A percentile compares a stretch with the other conserved stretches of the same genome.
phyloP scores from a whole-genome alignment of 2,113 vertebrate genomes.

The Takifugu flavidus region DNA sequence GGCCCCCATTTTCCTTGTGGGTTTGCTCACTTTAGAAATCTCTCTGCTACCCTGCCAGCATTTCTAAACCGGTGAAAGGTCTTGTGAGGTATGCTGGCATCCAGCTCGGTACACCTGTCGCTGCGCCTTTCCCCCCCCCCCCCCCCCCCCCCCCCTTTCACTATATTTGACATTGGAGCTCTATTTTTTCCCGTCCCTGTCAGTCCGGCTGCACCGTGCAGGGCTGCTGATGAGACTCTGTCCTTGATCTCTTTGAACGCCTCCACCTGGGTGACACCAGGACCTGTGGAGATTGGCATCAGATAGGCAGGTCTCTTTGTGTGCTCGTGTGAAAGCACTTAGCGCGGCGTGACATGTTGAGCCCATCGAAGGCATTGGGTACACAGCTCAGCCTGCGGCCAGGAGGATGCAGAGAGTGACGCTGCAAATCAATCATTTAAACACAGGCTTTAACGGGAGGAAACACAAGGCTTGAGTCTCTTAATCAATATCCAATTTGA shows the following conservation, averaged over 20 bases:
- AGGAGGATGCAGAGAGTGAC: conserved; percentile 45
- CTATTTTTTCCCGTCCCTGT: conserved; percentile 26
- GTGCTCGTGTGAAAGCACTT: conserved; percentile 58
- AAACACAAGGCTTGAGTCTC: conserved; percentile 63
- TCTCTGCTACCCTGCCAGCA: conserved; percentile 1
- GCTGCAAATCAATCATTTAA: conserved; percentile 71
- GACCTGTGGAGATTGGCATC: conserved; percentile 50
- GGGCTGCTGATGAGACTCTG: conserved; percentile 34
- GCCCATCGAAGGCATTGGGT: conserved; percentile 34
- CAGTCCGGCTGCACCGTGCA: conserved; percentile 44
- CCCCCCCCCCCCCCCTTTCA: conserved; percentile 5
- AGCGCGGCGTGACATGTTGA: conserved; percentile 50
- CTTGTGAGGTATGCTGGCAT: conserved; percentile 1
- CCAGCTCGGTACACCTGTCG: not conserved
- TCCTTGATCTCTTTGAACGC: conserved; percentile 51
- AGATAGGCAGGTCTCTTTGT: conserved; percentile 62
- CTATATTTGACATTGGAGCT: not conserved
- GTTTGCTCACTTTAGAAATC: conserved; percentile 17
- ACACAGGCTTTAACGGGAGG: conserved; percentile 57
- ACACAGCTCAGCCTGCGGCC: conserved; percentile 23
- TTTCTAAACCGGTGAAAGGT: conserved; percentile 4
- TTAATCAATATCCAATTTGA: conserved; percentile 78
- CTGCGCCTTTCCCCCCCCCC: not conserved
- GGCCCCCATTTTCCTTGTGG: conserved; percentile 12
- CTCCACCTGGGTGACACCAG: conserved; percentile 48